Base-by-base conservation (phyloP, 1,140 invertebrate genomes). In the Pseudomyrmex flavicornis region DNA sequence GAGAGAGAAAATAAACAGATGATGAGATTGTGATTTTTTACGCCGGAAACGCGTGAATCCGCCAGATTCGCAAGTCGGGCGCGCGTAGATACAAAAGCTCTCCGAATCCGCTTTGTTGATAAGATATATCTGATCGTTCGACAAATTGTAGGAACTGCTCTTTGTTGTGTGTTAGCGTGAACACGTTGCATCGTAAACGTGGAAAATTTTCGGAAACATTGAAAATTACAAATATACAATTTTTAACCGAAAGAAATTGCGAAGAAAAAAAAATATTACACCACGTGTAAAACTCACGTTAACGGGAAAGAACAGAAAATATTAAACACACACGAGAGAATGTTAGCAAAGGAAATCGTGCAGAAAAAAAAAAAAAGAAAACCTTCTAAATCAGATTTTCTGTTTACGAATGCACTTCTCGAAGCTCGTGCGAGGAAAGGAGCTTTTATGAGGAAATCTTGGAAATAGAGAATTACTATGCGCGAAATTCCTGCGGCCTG, bases 1-100 rank as follows among this genome's bases (percentile, higher is more conserved):
- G 83, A 80, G 9, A n/a, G 4, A 58, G 58, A 26, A 70, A 44
- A 48, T 58, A 61, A 79, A 79, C 10, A 44, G 54, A 48, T 20
- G 48, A 3, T 56, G 12, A 9, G 54, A 12, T 15, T 58, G 74
- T 9, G 3, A 20, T 66, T 0, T 13, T 68, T 5, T 13, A 35
- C 35, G 5, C 1, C 9, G 22, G 15, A 3, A 73, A 46, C 5
- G 17, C 20, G 22, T n/a, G n/a, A n/a, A n/a, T 13, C 1, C 7
- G 35, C 1, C 4, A n/a, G 4, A 68, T 44, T 66, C 10, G 12
- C 35, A 48, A 66, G 52, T 63, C 22, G n/a, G 8, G n/a, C n/a
- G n/a, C 12, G 12, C 5, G 35, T 35, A 44, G 12, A 9, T 44
- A 17, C 7, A 8, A 54, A 8, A 52, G 13, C 50, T 7, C 50